These are phyloP conservation scores for Xenopus tropicalis DNA, from an alignment of 2,113 vertebrate species.

Conservation along the genomic window DNA sequence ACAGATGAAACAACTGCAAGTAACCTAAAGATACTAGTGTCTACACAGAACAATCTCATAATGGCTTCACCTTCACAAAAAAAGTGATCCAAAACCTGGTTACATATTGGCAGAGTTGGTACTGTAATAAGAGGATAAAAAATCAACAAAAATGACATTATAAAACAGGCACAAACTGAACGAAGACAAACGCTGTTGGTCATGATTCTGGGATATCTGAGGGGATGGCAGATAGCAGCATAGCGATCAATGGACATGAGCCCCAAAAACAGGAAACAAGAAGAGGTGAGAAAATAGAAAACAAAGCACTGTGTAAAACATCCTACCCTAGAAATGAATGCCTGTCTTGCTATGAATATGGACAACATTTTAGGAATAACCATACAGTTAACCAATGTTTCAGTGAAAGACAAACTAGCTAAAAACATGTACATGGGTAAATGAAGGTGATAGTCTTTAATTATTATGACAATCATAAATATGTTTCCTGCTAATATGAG, in stretches of 20 bases:
- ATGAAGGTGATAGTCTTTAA: constrained; percentile 43
- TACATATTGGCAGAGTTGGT: constrained; percentile 47
- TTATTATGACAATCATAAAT: constrained; percentile 48
- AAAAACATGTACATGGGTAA: constrained; percentile 57
- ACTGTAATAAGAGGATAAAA: constrained; percentile 10
- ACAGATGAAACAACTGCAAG: constrained; percentile 30
- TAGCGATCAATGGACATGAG: constrained; percentile 59
- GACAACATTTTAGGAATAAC: constrained; percentile 51
- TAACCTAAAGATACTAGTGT: constrained; percentile 13
- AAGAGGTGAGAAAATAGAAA: constrained; percentile 50
- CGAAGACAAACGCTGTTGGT: constrained; percentile 48
- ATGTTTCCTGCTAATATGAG: constrained; percentile 49
- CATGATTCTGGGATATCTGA: constrained; percentile 51
- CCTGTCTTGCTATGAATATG: constrained; percentile 33
- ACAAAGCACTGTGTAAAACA: constrained; percentile 51
- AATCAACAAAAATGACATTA: constrained; percentile 36
- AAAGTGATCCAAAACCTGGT: constrained; percentile 51
- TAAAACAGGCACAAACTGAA: constrained; percentile 45
- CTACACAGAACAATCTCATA: constrained; percentile 45
- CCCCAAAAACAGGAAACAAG: constrained; percentile 50
- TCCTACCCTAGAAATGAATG: constrained; percentile 28
- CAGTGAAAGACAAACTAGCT: constrained; percentile 48
- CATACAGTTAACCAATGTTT: constrained; percentile 45
- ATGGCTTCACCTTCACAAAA: constrained; percentile 54
- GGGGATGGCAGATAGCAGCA: constrained; percentile 52